phyloP scores from a whole-genome alignment of 2,888 invertebrate species.

The Galerucella pusilla region DNA sequence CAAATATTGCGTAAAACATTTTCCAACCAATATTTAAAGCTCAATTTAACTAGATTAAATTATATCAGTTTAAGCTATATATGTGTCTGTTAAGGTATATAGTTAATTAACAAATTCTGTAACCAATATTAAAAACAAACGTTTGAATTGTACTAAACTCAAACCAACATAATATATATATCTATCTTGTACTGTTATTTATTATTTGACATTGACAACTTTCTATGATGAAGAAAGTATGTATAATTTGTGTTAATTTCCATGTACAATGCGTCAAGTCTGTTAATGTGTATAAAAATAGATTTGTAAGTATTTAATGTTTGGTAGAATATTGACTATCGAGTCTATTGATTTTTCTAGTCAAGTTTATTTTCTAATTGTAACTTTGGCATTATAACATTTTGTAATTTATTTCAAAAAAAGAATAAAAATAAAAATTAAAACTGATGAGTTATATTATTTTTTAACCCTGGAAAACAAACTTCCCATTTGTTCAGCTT shows the following conservation, averaged over 20 bases:
- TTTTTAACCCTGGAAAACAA: conserved; percentile 28
- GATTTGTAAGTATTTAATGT: conserved; percentile 60
- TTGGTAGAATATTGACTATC: conserved; percentile 56
- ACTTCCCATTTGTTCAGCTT: no score
- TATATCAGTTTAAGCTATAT: neutral
- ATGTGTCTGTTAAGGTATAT: neutral
- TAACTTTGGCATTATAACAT: conserved; percentile 52
- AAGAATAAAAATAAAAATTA: conserved; percentile 54
- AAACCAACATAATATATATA: no score
- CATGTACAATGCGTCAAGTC: conserved; percentile 53
- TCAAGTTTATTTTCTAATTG: conserved; percentile 53
- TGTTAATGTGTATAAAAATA: conserved; percentile 57
- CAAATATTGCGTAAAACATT: neutral
- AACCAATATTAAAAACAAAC: no score
- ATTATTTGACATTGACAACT: neutral
- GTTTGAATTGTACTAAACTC: no score
- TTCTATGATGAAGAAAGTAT: conserved; percentile 26
- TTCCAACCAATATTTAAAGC: neutral
- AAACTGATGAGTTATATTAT: conserved; percentile 47
- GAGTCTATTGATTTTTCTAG: conserved; percentile 55
- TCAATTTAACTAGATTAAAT: neutral
- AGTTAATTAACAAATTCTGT: no score
- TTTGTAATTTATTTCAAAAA: conserved; percentile 59
- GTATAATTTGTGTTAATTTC: conserved; percentile 54
- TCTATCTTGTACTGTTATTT: no score